Percentiles rank a stretch among this genome's conserved stretches.
phyloP scores from a whole-genome alignment of 2,888 invertebrate species.

The Netelia inedita region DNA sequence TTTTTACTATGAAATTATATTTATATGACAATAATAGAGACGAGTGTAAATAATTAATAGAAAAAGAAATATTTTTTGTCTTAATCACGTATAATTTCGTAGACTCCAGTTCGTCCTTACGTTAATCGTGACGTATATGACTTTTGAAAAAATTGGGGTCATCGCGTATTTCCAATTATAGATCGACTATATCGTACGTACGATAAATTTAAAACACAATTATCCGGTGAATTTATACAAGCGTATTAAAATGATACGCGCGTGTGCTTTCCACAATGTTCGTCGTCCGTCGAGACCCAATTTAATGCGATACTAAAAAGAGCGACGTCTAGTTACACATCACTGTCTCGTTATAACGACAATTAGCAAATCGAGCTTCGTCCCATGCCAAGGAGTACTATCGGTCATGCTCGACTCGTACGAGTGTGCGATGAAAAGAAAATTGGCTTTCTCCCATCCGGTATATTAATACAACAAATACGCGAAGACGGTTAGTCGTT shows the following conservation, averaged over 20 bases:
- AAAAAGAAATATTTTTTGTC: too few relatives aligned
- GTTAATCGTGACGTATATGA: too few relatives aligned
- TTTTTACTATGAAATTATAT: too few relatives aligned
- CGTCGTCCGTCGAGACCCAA: not conserved
- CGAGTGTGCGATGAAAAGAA: constrained; percentile 50
- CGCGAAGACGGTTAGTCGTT: not conserved
- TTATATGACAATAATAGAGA: too few relatives aligned
- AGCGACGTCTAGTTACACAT: constrained; percentile 26
- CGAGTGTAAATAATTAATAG: too few relatives aligned
- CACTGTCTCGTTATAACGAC: constrained; percentile 18
- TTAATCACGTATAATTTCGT: too few relatives aligned
- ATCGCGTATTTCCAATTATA: too few relatives aligned
- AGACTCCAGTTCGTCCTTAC: too few relatives aligned
- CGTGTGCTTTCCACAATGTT: not conserved
- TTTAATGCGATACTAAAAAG: constrained; percentile 36
- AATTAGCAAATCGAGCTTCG: constrained; percentile 27
- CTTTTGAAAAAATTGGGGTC: too few relatives aligned
- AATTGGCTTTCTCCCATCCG: constrained; percentile 62
- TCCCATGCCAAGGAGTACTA: constrained; percentile 12
- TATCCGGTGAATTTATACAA: not conserved
- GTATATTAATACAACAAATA: not conserved
- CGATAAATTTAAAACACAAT: too few relatives aligned
- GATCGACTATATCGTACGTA: too few relatives aligned
- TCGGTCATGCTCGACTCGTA: constrained; percentile 42
- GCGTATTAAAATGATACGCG: not conserved